Conservation (phyloP, 1,140 invertebrate genomes). For the Pogonomyrmex californicus region DNA sequence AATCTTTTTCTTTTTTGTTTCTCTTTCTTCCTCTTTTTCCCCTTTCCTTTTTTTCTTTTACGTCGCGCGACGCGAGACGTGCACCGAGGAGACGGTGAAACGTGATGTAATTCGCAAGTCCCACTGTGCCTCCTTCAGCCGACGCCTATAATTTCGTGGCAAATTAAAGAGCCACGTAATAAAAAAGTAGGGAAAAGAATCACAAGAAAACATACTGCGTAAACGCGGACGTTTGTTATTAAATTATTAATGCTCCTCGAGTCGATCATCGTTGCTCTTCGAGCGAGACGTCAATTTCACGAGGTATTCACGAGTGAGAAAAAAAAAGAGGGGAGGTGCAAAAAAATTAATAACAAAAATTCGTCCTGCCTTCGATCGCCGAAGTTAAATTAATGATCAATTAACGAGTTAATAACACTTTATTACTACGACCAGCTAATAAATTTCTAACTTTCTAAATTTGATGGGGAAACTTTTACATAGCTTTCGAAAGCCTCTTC, state of each 20-base stretch:
- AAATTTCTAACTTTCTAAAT: neutral
- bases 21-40: neutral
- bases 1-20: constrained; percentile 43
- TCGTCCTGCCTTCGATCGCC: no score
- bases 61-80: neutral
- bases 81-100: constrained; percentile 22
- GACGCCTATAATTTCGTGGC: constrained; percentile 44
- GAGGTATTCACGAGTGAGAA: neutral
- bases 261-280: neutral
- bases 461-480: constrained; percentile 11
- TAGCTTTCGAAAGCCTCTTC: neutral
- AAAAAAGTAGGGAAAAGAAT: neutral
- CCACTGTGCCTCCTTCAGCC: neutral
- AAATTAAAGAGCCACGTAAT: constrained; percentile 19
- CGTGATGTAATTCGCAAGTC: constrained; percentile 52
- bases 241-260: constrained; percentile 34
- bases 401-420: constrained; percentile 6
- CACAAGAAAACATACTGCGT: neutral
- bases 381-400: constrained; percentile 18
- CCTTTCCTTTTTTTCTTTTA: neutral
- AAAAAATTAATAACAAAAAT: constrained; percentile 1
- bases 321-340: neutral
- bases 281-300: neutral
- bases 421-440: neutral
- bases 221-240: constrained; percentile 15